phyloP scores from a whole-genome alignment of 92 coral and sea anemone genomes.

The Umimayanthus kanabou region DNA sequence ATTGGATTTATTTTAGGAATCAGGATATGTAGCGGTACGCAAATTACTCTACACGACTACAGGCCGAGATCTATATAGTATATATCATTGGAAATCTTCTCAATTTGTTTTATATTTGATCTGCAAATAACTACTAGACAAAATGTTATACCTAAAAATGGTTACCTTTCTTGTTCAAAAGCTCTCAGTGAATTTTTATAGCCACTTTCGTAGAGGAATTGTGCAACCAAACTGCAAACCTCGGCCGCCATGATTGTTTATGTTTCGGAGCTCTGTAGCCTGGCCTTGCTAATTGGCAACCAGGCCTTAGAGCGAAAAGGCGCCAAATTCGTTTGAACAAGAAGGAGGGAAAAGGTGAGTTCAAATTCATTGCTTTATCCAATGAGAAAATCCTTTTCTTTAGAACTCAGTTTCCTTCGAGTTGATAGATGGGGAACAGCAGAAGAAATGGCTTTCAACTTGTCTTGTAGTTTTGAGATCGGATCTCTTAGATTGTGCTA shows the following conservation, averaged over 20 bases:
- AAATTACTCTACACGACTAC: too few species aligned
- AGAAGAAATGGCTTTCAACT: not conserved
- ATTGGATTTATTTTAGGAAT: too few species aligned
- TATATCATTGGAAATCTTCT: not conserved
- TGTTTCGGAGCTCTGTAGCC: conserved; percentile 15
- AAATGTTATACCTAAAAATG: not conserved
- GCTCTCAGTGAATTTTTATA: conserved; percentile 48
- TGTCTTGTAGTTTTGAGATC: not conserved
- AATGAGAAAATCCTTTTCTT: conserved; percentile 47
- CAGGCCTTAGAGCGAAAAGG: conserved; percentile 58
- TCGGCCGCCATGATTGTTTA: conserved; percentile 37
- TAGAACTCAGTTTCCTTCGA: conserved; percentile 47
- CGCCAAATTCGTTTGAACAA: conserved; percentile 61
- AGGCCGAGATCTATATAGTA: too few species aligned
- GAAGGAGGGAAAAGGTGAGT: conserved; percentile 69
- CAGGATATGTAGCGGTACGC: too few species aligned
- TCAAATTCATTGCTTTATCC: conserved; percentile 58
- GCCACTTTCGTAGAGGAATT: conserved; percentile 60
- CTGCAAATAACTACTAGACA: not conserved
- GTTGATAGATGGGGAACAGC: not conserved
- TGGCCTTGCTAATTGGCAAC: conserved; percentile 34
- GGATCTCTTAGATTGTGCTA: not conserved
- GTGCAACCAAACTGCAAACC: conserved; percentile 51
- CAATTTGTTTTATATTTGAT: not conserved
- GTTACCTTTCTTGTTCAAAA: conserved; percentile 62